A percentile compares a stretch with the other conserved stretches of the same genome.
These are phyloP conservation scores for Stenotaenia linearis DNA, from an alignment of 2,888 invertebrate genomes.

Conservation along the genomic window DNA sequence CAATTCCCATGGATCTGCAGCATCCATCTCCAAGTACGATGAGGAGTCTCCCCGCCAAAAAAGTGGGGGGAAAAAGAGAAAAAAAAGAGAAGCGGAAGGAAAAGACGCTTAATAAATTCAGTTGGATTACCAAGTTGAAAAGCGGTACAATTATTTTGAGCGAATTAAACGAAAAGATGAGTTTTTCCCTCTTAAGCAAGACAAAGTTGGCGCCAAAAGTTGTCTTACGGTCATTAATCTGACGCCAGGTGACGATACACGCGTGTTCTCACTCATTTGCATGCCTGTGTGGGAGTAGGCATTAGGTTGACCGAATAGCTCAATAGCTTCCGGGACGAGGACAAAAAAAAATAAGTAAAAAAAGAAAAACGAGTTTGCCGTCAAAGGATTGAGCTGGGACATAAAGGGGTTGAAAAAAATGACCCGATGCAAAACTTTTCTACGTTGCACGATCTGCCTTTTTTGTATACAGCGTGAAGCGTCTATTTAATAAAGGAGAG, in stretches of 20 bases:
- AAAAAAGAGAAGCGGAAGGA: neutral
- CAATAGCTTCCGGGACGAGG: neutral
- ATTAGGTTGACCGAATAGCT: conserved; percentile 8
- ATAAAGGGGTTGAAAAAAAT: conserved; percentile 3
- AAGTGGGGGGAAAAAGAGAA: neutral
- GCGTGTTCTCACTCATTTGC: conserved; percentile 8
- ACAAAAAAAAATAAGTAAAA: neutral
- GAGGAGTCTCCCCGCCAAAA: neutral
- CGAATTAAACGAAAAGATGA: conserved; percentile 20
- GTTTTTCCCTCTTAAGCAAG: neutral
- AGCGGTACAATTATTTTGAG: conserved; percentile 2
- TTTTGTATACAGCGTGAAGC: conserved; percentile 6
- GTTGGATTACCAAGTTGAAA: conserved; percentile 13
- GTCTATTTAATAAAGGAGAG: conserved; percentile 19
- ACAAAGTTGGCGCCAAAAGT: conserved; percentile 8
- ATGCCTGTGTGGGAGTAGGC: neutral
- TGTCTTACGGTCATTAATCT: neutral
- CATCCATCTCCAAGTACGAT: conserved; percentile 14
- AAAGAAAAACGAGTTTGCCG: neutral
- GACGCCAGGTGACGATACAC: conserved; percentile 7
- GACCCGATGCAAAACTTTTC: conserved; percentile 19
- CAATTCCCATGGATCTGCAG: conserved; percentile 27
- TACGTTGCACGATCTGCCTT: neutral
- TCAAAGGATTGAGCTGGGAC: conserved; percentile 13
- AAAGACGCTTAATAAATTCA: conserved; percentile 24